phyloP scores from a whole-genome alignment of 2,888 invertebrate genomes.

The Julus scandinavius region DNA sequence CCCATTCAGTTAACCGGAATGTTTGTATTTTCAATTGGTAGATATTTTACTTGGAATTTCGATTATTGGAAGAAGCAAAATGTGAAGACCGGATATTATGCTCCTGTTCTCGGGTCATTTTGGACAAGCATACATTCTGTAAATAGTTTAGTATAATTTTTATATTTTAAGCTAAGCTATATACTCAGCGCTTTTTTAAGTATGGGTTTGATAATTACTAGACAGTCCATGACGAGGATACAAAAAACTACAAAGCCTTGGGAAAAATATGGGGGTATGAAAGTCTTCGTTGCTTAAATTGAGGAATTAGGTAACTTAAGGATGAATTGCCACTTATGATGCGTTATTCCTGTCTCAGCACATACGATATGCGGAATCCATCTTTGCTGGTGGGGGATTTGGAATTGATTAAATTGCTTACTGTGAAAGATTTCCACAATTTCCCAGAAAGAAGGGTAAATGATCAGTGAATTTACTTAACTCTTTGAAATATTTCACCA shows the following conservation, averaged over 20 bases:
- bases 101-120: too few species aligned
- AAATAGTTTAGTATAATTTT: too few species aligned
- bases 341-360: neutral
- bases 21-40: too few species aligned
- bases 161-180: too few species aligned
- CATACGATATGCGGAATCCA: conserved; percentile 31
- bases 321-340: neutral
- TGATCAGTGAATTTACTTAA: neutral
- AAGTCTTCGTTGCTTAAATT: neutral
- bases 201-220: neutral
- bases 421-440: conserved; percentile 42
- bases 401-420: conserved; percentile 26
- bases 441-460: conserved; percentile 50
- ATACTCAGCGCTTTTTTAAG: too few species aligned
- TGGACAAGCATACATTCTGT: too few species aligned
- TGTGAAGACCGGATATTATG: too few species aligned
- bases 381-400: conserved; percentile 32
- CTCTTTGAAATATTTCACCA: too few species aligned
- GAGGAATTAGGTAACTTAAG: too few species aligned
- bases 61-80: too few species aligned
- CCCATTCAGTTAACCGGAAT: too few species aligned
- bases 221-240: neutral
- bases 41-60: too few species aligned
- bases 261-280: conserved; percentile 51
- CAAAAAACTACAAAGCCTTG: neutral